Evolutionary conservation across 2,113 vertebrate species (phyloP).

Genomic region (Neotragus moschatus): DNA sequence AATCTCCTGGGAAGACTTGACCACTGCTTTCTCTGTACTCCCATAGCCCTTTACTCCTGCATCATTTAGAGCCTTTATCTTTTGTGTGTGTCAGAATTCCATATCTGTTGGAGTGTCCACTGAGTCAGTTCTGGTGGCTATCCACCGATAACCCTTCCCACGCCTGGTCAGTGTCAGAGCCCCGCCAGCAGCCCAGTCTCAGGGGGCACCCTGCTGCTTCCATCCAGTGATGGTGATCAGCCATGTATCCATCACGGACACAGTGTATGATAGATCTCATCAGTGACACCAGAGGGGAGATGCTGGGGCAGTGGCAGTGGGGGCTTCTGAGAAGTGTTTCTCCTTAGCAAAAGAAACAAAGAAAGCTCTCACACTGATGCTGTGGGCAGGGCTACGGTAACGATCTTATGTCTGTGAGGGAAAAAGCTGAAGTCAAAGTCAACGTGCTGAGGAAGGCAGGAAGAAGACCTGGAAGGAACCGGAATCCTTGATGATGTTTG

Average conservation of each 20-base stretch:
- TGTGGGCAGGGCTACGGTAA: background rate
- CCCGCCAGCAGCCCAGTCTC: background rate
- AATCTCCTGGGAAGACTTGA: background rate
- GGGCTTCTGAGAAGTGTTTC: background rate
- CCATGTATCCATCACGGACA: rapidly evolving
- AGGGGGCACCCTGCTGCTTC: background rate
- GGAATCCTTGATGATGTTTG: background rate
- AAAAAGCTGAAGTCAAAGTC: background rate
- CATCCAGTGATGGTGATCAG: background rate
- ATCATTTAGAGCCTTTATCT: background rate
- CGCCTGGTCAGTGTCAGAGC: background rate
- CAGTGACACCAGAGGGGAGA: background rate
- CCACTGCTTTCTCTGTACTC: background rate
- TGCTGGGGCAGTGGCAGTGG: rapidly evolving
- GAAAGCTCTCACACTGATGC: background rate
- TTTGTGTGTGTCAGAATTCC: background rate
- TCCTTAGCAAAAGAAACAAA: background rate
- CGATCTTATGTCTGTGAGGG: background rate
- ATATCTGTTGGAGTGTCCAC: background rate
- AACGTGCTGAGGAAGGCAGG: background rate
- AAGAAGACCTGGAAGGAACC: background rate
- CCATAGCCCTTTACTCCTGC: background rate
- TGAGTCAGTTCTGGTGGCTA: background rate
- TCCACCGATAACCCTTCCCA: background rate
- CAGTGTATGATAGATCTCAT: background rate